Evolutionary conservation across 2,797 vertebrate genomes (phyloP).

Genomic region (Tangara arthus): DNA sequence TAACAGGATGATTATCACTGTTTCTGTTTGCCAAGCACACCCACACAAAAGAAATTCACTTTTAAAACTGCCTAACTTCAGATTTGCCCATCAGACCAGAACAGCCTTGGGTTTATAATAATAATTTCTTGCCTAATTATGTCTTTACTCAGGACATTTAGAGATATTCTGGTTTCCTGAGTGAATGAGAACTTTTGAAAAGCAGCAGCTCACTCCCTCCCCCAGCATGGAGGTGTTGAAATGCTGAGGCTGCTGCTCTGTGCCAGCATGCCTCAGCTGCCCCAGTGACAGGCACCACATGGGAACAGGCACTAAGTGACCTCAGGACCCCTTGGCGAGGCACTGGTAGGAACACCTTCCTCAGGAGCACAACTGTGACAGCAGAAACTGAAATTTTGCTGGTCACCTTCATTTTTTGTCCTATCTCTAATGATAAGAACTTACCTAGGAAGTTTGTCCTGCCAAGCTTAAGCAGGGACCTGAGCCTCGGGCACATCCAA

Average conservation of each 20-base stretch:
- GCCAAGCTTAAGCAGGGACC: background rate
- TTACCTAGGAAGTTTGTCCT: background rate
- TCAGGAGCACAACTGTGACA: background rate
- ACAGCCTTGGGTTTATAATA: constrained; percentile 15
- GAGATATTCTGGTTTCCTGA: background rate
- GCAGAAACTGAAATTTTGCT: background rate
- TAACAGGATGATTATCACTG: constrained; percentile 20
- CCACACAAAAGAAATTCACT: constrained; percentile 29
- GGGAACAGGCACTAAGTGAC: background rate
- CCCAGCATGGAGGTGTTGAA: background rate
- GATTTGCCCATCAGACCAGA: constrained; percentile 29
- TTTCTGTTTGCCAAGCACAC: constrained; percentile 31
- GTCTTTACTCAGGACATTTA: constrained; percentile 15
- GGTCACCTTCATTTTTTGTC: background rate
- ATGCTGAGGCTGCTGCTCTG: background rate
- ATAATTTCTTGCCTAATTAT: constrained; percentile 30
- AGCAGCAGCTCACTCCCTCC: background rate
- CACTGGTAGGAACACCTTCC: background rate
- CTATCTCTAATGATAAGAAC: background rate
- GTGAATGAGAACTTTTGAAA: background rate
- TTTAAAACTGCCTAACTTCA: constrained; percentile 23
- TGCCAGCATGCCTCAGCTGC: background rate
- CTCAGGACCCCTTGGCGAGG: background rate
- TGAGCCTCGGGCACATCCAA: background rate
- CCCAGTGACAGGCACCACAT: rapidly evolving